Percentiles rank a stretch among this genome's conserved stretches.
phyloP scores from a whole-genome alignment of 2,888 invertebrate genomes.

The Ptilodon capucinus region DNA sequence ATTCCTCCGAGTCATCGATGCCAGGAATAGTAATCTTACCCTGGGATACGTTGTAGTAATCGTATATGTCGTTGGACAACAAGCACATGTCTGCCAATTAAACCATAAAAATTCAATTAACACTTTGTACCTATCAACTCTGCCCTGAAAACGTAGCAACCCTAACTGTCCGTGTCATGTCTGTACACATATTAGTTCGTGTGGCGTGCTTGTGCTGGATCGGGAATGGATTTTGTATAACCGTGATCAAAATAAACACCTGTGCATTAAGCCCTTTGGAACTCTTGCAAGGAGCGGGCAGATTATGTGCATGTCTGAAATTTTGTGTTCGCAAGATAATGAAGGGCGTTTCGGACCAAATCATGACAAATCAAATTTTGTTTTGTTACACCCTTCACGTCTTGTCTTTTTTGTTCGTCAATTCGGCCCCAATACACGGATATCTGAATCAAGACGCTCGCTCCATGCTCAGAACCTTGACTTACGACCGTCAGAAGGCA shows the following conservation, averaged over 20 bases:
- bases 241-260: conserved; percentile 50
- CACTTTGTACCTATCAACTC: conserved; percentile 12
- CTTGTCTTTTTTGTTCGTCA: neutral
- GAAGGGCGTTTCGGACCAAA: neutral
- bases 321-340: conserved; percentile 38
- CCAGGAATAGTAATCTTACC: conserved; percentile 97
- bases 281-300: conserved; percentile 75
- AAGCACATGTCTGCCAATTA: conserved; percentile 88
- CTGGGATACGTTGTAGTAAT: conserved; percentile 97
- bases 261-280: conserved; percentile 70
- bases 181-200: conserved; percentile 52
- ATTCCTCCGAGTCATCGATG: conserved; percentile 98
- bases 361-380: neutral
- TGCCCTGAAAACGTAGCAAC: conserved; percentile 31
- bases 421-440: conserved; percentile 47
- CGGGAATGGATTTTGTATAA: conserved; percentile 33
- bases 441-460: conserved; percentile 70
- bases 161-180: conserved; percentile 52
- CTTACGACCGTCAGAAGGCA: conserved; percentile 94
- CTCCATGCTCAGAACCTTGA: conserved; percentile 75
- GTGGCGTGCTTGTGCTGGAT: conserved; percentile 66
- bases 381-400: neutral
- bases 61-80: conserved; percentile 94
- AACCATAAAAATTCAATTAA: conserved; percentile 46
- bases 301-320: conserved; percentile 70